Evolutionary conservation across 2,888 invertebrate species (phyloP).

Genomic region (Nasonovia ribisnigri): DNA sequence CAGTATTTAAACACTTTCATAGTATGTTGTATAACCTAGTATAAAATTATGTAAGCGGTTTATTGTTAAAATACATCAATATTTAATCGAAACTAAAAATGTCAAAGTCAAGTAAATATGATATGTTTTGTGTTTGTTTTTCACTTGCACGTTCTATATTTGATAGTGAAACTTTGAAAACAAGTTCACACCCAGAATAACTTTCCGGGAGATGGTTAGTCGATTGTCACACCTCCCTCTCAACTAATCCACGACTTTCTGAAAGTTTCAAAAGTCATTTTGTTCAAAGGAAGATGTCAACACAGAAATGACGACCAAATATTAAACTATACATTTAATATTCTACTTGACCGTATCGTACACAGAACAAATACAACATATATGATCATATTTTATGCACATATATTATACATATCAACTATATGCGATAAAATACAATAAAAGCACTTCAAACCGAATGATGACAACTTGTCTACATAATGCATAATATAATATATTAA

Average conservation of each 20-base stretch:
- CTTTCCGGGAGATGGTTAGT: neutral
- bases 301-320: neutral
- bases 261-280: neutral
- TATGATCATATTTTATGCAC: neutral
- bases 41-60: neutral
- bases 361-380: neutral
- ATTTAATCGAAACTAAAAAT: neutral
- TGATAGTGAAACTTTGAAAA: slow-evolving; percentile 3
- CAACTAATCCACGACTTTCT: neutral
- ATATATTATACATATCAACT: neutral
- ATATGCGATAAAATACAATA: neutral
- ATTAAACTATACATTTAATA: neutral
- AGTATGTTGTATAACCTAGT: neutral
- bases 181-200: neutral
- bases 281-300: neutral
- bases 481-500: too few species aligned
- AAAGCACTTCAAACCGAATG: neutral
- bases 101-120: neutral
- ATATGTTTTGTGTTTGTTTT: neutral
- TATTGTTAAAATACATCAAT: neutral
- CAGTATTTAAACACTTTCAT: neutral
- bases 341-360: neutral
- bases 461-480: neutral
- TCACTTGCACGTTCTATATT: neutral
- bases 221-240: neutral